Conservation (phyloP, 2,888 invertebrate species). For the Lomographa bimaculata region DNA sequence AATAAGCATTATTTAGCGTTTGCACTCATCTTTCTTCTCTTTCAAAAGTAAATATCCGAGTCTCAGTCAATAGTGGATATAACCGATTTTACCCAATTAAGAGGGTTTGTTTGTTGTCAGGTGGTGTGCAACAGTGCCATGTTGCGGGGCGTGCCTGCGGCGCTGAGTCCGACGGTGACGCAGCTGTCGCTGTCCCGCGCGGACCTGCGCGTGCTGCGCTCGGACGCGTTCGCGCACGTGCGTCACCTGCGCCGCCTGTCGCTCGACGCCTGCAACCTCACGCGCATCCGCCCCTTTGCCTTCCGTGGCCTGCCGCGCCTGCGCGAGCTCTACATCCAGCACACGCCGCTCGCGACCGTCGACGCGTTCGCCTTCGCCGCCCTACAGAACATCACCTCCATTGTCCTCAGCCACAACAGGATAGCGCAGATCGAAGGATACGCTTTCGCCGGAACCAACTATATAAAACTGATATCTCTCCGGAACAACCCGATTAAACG, state of each 20-base stretch:
- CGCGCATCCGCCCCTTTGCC: conserved; percentile 91
- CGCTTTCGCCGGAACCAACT: conserved; percentile 94
- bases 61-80: too few species aligned
- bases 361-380: conserved; percentile 93
- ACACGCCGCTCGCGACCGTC: conserved; percentile 91
- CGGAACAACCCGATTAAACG: conserved; percentile 93
- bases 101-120: conserved; percentile 73
- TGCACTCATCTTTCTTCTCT: too few species aligned
- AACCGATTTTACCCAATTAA: too few species aligned
- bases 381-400: conserved; percentile 90
- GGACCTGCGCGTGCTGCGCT: conserved; percentile 90
- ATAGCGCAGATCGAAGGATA: conserved; percentile 88
- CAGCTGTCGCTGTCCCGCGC: conserved; percentile 94
- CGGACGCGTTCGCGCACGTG: conserved; percentile 92
- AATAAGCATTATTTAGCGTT: too few species aligned
- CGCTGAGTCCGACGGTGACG: conserved; percentile 90
- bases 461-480: conserved; percentile 91
- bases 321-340: conserved; percentile 91
- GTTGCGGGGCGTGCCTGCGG: conserved; percentile 90
- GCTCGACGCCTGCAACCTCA: conserved; percentile 94
- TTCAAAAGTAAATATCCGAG: too few species aligned
- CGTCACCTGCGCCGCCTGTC: conserved; percentile 91
- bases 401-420: conserved; percentile 87
- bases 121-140: conserved; percentile 95
- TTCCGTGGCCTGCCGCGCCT: conserved; percentile 92